These are phyloP conservation scores for Nestor notabilis DNA, from an alignment of 2,113 vertebrate species.

Conservation along the genomic window DNA sequence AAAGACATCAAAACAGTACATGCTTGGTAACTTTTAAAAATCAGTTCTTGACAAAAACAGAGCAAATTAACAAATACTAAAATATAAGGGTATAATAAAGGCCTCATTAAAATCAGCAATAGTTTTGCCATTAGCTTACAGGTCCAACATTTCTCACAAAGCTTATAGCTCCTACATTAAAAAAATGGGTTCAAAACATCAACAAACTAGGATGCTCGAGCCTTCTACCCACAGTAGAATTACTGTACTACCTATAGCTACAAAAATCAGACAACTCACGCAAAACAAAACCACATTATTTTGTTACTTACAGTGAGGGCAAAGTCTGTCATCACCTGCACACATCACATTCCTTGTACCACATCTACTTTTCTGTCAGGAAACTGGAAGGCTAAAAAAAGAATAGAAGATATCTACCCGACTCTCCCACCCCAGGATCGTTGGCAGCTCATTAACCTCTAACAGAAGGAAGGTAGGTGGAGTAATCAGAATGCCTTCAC, in stretches of 20 bases:
- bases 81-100: not conserved
- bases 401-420: fast-evolving
- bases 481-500: not conserved
- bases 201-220: not conserved
- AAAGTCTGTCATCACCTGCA: not conserved
- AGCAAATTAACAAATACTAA: not conserved
- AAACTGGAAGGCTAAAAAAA: not conserved
- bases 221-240: not conserved
- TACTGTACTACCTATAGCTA: not conserved
- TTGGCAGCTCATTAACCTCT: not conserved
- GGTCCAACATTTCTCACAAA: not conserved
- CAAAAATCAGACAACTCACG: not conserved
- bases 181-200: fast-evolving
- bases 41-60: not conserved
- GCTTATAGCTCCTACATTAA: not conserved
- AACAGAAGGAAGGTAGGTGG: not conserved
- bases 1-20: not conserved
- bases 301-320: not conserved
- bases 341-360: not conserved
- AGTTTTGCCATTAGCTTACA: not conserved
- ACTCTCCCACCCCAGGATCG: not conserved
- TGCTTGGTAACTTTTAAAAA: not conserved
- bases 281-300: not conserved
- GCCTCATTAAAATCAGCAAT: not conserved
- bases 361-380: not conserved